Conservation (phyloP, 2,113 vertebrate species). For the Ploceus nigricollis region DNA sequence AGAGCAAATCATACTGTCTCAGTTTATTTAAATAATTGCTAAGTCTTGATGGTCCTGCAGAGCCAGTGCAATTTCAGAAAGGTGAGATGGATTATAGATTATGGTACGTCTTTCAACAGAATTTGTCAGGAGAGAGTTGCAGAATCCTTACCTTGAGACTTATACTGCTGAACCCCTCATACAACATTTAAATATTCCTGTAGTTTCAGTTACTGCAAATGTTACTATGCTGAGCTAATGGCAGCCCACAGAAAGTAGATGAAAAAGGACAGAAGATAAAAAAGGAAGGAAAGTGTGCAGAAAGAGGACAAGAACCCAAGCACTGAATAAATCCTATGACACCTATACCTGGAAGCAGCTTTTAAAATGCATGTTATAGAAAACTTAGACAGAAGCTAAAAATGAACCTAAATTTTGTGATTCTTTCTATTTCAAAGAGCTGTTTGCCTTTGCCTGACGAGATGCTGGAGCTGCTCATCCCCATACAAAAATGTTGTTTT, state of each 20-base stretch:
- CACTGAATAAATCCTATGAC: neutral
- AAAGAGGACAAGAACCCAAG: neutral
- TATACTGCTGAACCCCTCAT: neutral
- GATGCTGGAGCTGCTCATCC: rapidly evolving
- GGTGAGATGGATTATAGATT: neutral
- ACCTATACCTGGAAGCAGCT: neutral
- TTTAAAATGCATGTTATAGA: neutral
- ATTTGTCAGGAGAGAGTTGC: neutral
- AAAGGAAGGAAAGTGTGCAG: neutral
- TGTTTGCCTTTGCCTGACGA: neutral
- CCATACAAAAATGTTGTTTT: rapidly evolving
- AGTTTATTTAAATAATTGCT: neutral
- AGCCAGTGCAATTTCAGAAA: neutral
- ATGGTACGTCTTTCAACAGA: rapidly evolving
- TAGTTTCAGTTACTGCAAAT: neutral
- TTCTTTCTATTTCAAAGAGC: neutral
- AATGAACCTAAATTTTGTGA: neutral
- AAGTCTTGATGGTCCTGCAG: neutral
- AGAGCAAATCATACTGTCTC: neutral
- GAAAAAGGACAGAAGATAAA: neutral
- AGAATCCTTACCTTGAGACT: neutral
- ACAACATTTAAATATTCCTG: neutral
- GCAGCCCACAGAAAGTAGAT: neutral
- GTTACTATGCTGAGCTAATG: neutral
- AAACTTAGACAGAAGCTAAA: neutral